Base-by-base conservation (phyloP, 2,797 vertebrate species). In the Cheirogaleus major region DNA sequence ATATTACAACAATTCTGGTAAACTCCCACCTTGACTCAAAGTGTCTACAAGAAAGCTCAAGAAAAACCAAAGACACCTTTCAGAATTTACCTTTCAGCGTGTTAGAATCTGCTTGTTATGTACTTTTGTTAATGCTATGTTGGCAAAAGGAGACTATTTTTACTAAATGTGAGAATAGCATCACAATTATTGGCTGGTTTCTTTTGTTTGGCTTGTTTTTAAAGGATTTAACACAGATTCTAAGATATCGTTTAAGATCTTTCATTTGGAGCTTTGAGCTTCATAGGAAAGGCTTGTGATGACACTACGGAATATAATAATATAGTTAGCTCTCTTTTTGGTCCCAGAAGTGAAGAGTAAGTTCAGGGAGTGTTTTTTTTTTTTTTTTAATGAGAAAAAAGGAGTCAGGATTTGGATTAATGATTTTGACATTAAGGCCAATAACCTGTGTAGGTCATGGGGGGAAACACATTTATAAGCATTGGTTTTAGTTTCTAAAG, bases 391-490 rank as follows among this genome's bases (percentile, higher is more conserved):
- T 87, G 27, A 89, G 65, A 73, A 93, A 93, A 88, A 94, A 96
- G 0, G n/a, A 82, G 63, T 96, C 89, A 96, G 92, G 20, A 55
- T 89, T 96, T 96, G 83, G 76, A 96, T 93, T 87, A 95, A 97
- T 98, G 94, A 97, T 97, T 97, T 97, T 1, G 67, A 95, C 79
- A 96, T 98, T 96, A 78, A 81, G 61, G 82, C 95, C 97, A 98
- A 97, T 94, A 95, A 97, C 97, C 98, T 97, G 84, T 83, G 97
- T 83, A 82, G 97, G 84, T 97, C 93, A 96, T 13, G 76, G 91
- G 92, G 38, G 79, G 89, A 94, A 97, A 91, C 63, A 92, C 30
- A 86, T 50, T 97, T 85, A 67, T 20, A 81, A 90, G 48, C 20
- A 41, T 96, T 93, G 95, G 45, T 73, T 75, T 93, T 27, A 91